These are phyloP conservation scores for Amia ocellicauda DNA, from an alignment of 2,113 vertebrate genomes.

Conservation along the genomic window DNA sequence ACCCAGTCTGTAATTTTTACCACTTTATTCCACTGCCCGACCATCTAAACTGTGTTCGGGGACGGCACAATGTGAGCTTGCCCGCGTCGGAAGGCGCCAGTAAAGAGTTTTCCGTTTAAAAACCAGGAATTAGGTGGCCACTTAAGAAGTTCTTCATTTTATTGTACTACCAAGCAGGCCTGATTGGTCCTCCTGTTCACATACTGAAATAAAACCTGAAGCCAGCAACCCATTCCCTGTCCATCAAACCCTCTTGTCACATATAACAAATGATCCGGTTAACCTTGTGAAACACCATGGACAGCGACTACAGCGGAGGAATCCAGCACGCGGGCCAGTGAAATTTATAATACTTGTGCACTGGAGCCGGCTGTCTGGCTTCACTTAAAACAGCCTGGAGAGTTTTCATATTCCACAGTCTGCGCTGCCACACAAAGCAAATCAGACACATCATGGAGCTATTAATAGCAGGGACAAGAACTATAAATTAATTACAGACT, in stretches of 20 bases:
- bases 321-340: conserved; percentile 13
- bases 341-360: conserved; percentile 21
- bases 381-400: conserved; percentile 34
- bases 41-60: conserved; percentile 21
- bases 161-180: neutral
- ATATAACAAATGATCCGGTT: conserved; percentile 14
- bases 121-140: conserved; percentile 27
- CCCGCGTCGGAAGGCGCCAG: conserved; percentile 45
- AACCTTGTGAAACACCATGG: conserved; percentile 10
- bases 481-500: conserved; percentile 44
- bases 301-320: conserved; percentile 5
- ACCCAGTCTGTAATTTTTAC: conserved; percentile 50
- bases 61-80: conserved; percentile 38
- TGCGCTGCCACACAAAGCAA: conserved; percentile 50
- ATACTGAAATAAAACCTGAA: neutral
- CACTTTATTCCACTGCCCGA: conserved; percentile 46
- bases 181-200: neutral
- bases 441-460: conserved; percentile 46
- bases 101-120: conserved; percentile 40
- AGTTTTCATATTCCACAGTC: conserved; percentile 39
- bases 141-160: conserved; percentile 23
- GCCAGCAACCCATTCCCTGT: neutral
- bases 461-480: conserved; percentile 47
- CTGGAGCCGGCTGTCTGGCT: conserved; percentile 39
- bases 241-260: neutral